Evolutionary conservation across 2,888 invertebrate species (phyloP), one percentile per base, ranked within the genome.

Genomic region (Ypsolopha sequella): DNA sequence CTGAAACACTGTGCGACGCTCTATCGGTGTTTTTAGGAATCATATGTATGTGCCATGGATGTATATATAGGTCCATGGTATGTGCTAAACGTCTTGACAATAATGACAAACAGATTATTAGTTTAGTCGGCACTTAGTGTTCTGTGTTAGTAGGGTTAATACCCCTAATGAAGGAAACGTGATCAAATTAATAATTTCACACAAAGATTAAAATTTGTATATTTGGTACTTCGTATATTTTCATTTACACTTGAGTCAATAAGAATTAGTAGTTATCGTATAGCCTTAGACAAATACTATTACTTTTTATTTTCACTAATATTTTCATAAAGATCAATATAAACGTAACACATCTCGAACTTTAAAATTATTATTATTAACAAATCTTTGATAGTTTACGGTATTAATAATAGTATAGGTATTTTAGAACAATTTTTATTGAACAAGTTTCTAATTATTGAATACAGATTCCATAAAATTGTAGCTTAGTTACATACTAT

Each of bases 141-240:
- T n/a, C n/a, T n/a, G n/a, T n/a, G n/a, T n/a, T n/a, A n/a, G n/a
- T n/a, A n/a, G n/a, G n/a, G n/a, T n/a, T n/a, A n/a, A n/a, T n/a
- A n/a, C n/a, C n/a, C n/a, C n/a, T n/a, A n/a, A n/a, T n/a, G n/a
- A 24, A 24, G 24, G 24, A 24, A 24, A 24, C 24, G 24, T 24
- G 24, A 24, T 24, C 4, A 3, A 24, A 24, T 24, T 3, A 24
- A 24, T 3, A 24, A 24, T 3, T 24, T 24, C 24, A 24, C 10
- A 44, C 59, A 82, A 85, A 85, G 85, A 86, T 85, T 85, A 81
- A 84, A 85, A 84, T 81, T 85, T 86, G 85, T 86, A 85, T 86
- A 86, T 84, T 79, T 85, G 86, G 85, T 85, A 85, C 84, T 80
- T 85, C 85, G 84, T 85, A 85, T 86, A 84, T 78, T 80, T 76